These are phyloP conservation scores for Agrotis segetum DNA, from an alignment of 2,888 invertebrate species.

Conservation along the genomic window DNA sequence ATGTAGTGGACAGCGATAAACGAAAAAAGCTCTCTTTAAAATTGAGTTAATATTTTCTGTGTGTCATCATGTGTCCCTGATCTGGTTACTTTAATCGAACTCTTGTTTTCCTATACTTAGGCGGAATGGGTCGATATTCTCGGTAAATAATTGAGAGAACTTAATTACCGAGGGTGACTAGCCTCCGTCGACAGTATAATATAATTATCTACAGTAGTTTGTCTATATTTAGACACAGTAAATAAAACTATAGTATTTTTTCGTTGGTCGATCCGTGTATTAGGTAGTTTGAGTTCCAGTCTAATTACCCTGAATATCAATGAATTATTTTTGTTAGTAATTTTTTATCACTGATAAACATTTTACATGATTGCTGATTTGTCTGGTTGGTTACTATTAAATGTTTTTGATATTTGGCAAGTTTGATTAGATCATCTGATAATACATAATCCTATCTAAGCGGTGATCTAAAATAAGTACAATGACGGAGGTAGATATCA, in stretches of 20 bases:
- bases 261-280: background rate
- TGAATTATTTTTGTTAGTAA: background rate
- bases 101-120: constrained; percentile 2
- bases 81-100: constrained; percentile 12
- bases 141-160: constrained; percentile 42
- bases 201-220: constrained; percentile 31
- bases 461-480: constrained; percentile 18
- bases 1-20: background rate
- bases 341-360: background rate
- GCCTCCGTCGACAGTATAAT: constrained; percentile 9
- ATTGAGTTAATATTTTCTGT: constrained; percentile 26
- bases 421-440: background rate
- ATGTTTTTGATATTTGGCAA: constrained; percentile 5
- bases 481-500: constrained; percentile 17
- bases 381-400: background rate
- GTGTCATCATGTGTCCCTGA: constrained; percentile 15
- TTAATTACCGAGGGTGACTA: constrained; percentile 34
- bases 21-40: constrained; percentile 15
- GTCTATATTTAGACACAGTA: constrained; percentile 5
- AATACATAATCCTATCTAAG: constrained; percentile 7
- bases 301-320: background rate
- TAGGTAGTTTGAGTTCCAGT: background rate
- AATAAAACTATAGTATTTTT: constrained; percentile 2
- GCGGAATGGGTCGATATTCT: constrained; percentile 10
- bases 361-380: background rate